Base-by-base conservation (phyloP, 23 tunicate species). In the Aplidium turbinatum region DNA sequence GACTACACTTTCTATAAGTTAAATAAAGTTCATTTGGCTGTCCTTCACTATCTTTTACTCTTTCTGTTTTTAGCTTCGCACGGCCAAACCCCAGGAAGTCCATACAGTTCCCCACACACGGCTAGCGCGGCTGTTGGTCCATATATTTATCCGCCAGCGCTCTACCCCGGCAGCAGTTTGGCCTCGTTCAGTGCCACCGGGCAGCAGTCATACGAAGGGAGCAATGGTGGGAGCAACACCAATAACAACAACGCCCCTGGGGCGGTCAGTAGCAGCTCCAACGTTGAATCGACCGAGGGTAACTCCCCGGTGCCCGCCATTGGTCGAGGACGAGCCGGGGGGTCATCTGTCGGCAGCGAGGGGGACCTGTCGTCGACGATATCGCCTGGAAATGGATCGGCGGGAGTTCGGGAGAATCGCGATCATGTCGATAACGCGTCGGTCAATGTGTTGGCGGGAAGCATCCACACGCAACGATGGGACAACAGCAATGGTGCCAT, bases 281-380 rank as follows among this genome's bases (percentile, higher is more conserved):
- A 85, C 55, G 87, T 68, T 3, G 87, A 87, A 30, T 30, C 64
- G 32, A 84, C 52, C 38, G 83, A 76, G 63, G 47, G 73, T 3
- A 70, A 57, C 33, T 78, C 90, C 24, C 90, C 85, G 33, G 75
- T 75, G 62, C 56, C 66, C 28, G 50, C 63, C 11, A 65, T 55
- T 20, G 78, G 97, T 4, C 31, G 97, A 28, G 77, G 54, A 63
- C 68, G 97, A 30, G 56, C 76, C 7, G 82, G 80, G n/a, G 90
- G 86, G 22, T 80, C 87, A 2, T 80, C 87, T 2, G 95, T 87
- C 7, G 97, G 89, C 16, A 83, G 90, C 38, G 97, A 90, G 33
- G 88, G 75, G 31, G 97, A 90, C 38, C 65, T 90, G 18, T 83
- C 90, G 31, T 48, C 81, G 6, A 83, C 90, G 3, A 35, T 90